Base-by-base conservation (phyloP, 1,140 invertebrate species). In the Brachionus angularis region DNA sequence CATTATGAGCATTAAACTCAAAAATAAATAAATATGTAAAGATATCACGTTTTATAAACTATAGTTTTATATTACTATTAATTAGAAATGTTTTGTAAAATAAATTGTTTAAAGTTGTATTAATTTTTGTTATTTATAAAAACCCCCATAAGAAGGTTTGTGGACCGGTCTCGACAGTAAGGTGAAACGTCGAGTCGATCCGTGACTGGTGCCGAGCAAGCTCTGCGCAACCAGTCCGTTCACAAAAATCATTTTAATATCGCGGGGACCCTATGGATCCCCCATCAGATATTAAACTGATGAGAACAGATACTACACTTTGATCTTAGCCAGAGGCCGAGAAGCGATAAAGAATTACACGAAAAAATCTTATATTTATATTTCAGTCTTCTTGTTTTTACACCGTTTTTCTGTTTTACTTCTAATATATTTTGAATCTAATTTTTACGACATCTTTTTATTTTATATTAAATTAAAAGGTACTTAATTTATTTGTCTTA, bases 211-310 rank as follows among this genome's bases (percentile, higher is more conserved):
- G 53, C 53, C 53, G 53, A 58, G 53, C 53, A 58, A 58, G 53
- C 53, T 58, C 53, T 58, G 53, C 53, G 53, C 53, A 58, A 58
- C 53, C 53, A 58, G 53, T 58, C 53, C 53, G 53, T 16, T 58
- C 53, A 58, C 53, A 58, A 58, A 58, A 58, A 58, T 58, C 53
- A 34, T 39, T 58, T 58, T 58, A 58, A 58, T 58, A 58, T 58
- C 53, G 53, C 53, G 53, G 53, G 53, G 33, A n/a, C 53, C 53
- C 53, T 23, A 58, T 58, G 53, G 53, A 58, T n/a, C 33, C 53
- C 53, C 53, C 53, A 58, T 58, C 53, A 58, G 53, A 58, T 58
- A 58, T 58, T 58, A 58, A 58, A 58, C 53, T 58, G 53, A 58
- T 58, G 53, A 58, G 53, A 58, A 58, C 53, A 58, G 53, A 58